Evolutionary conservation across 2,888 invertebrate species (phyloP).

Genomic region (Branchinecta sandiegonensis): DNA sequence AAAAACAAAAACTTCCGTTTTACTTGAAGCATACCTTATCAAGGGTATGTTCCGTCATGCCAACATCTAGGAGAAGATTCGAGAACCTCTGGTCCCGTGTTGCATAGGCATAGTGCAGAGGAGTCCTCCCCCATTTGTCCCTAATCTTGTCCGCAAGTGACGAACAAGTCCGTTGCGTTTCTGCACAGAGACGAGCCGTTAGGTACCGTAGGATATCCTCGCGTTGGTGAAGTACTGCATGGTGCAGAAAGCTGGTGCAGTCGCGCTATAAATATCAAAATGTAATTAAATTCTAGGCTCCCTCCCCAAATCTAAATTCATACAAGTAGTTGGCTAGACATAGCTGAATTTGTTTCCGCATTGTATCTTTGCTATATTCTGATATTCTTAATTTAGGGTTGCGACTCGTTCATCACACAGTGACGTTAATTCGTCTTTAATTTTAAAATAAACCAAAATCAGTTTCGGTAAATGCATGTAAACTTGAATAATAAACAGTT

Average conservation of each 20-base stretch:
- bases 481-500: too few species aligned
- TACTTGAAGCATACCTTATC: neutral
- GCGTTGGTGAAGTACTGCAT: neutral
- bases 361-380: too few species aligned
- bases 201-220: neutral
- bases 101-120: constrained; percentile 1
- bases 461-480: too few species aligned
- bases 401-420: too few species aligned
- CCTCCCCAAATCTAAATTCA: too few species aligned
- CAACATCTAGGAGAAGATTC: neutral
- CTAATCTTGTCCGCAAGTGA: neutral
- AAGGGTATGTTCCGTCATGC: neutral
- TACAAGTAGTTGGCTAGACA: too few species aligned
- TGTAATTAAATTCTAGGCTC: too few species aligned
- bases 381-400: too few species aligned
- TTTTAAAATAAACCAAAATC: too few species aligned
- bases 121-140: constrained; percentile 6
- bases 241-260: constrained; percentile 5
- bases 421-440: too few species aligned
- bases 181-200: neutral
- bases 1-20: neutral
- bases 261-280: neutral
- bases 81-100: neutral
- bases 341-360: too few species aligned
- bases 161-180: neutral